Percentiles rank a stretch among this genome's conserved stretches.
Evolutionary conservation across 2,888 invertebrate species (phyloP).

Genomic region (Tetragonisca angustula): DNA sequence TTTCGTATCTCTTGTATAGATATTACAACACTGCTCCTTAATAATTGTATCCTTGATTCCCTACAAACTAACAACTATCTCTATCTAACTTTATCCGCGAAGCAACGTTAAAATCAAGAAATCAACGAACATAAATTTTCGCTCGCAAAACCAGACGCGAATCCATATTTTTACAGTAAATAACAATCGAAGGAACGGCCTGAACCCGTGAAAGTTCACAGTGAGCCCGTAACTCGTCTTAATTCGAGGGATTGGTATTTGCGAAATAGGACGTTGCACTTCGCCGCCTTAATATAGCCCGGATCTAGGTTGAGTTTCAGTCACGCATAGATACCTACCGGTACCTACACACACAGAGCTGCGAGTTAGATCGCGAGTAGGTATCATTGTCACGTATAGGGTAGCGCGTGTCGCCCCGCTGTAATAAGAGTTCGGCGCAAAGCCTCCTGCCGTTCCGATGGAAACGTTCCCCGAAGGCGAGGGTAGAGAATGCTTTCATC

Average conservation of each 20-base stretch:
- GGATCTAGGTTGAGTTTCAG: slow-evolving; percentile 2
- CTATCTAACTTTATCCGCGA: no score
- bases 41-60: no score
- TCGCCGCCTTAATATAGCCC: slow-evolving; percentile 21
- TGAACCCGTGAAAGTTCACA: background rate
- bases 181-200: no score
- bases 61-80: no score
- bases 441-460: slow-evolving; percentile 59
- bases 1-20: no score
- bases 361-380: slow-evolving; percentile 36
- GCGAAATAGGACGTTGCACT: background rate
- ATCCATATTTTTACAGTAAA: no score
- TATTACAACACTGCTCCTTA: no score
- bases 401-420: slow-evolving; percentile 40
- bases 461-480: slow-evolving; percentile 39
- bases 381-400: slow-evolving; percentile 50
- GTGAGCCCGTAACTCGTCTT: background rate
- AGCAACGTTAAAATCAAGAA: no score
- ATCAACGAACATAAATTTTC: no score
- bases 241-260: slow-evolving; percentile 27
- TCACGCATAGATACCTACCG: slow-evolving; percentile 36
- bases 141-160: no score
- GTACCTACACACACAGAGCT: slow-evolving; percentile 12
- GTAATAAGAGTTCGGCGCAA: slow-evolving; percentile 58
- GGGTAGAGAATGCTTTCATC: slow-evolving; percentile 10